Evolutionary conservation across 2,113 vertebrate species (phyloP), one percentile per base, ranked within the genome.

Genomic region (Benitochromis conjunctus): DNA sequence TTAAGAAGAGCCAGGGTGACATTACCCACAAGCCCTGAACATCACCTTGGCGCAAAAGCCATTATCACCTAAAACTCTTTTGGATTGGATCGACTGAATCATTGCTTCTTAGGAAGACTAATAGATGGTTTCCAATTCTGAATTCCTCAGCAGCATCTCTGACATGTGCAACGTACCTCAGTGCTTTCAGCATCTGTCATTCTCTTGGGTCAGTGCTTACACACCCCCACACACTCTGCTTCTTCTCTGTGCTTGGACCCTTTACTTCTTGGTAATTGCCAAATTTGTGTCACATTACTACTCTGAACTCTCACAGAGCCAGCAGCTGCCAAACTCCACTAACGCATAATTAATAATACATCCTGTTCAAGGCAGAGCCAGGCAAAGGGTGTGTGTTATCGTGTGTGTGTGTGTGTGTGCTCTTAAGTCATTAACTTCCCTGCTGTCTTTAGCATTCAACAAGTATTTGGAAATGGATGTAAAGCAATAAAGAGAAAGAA

Each of bases 341-440:
- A 86, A 90, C 46, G n/a, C 80, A 90, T 91, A 83, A 92, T 94
- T 86, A 93, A 92, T 93, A 86, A 91, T 93, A 89, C 82, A 91
- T 93, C 88, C 86, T 78, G 74, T 83, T 74, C 53, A 79, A 89
- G 82, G n/a, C 80, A 62, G 69, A 77, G 81, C 31, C 29, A 64
- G 53, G 71, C 41, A 79, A 56, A 69, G 80, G 51, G 55, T 13
- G 56, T 56, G 69, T 79, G 81, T 79, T n/a, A n/a, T n/a, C n/a
- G 56, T 56, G 55, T 13, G 56, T 56, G 79, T 43, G 79, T 41
- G 69, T 79, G 81, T 79, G 62, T 56, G 43, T 77, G 56, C 5
- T 46, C 21, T 19, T 80, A 92, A 90, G 86, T 90, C 85, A 87
- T 89, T 89, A 89, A 86, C 77, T 43, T 81, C 58, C 53, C 76